Conservation (phyloP, 2,113 vertebrate genomes). For the Callithrix jacchus region DNA sequence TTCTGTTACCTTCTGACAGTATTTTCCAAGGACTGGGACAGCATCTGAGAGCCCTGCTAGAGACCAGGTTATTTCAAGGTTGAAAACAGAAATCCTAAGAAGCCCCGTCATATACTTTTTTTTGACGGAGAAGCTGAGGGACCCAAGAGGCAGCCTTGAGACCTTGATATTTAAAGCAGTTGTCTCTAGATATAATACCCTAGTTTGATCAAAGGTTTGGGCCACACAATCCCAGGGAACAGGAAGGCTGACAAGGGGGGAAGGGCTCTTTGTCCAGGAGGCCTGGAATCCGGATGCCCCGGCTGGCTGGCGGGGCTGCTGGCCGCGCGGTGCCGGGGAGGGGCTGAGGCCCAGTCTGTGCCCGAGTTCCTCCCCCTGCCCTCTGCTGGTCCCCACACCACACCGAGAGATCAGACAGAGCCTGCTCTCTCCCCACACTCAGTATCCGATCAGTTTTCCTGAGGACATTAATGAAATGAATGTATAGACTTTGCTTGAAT, state of each 20-base stretch:
- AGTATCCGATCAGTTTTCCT: background rate
- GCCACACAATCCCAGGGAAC: conserved; percentile 67
- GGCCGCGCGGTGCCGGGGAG: conserved; percentile 38
- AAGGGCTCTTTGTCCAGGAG: conserved; percentile 67
- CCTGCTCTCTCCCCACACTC: background rate
- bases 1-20: background rate
- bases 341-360: conserved; percentile 72
- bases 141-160: background rate
- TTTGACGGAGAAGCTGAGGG: background rate
- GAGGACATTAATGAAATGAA: background rate
- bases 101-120: background rate
- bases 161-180: conserved; percentile 62
- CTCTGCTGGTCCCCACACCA: conserved; percentile 55
- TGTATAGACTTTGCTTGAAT: background rate
- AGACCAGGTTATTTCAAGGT: background rate
- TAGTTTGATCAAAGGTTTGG: conserved; percentile 67
- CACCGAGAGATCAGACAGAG: conserved; percentile 4
- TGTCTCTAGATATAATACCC: conserved; percentile 62
- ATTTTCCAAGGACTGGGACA: background rate
- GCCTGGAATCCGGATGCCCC: conserved; percentile 82
- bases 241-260: conserved; percentile 57
- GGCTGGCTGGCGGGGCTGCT: conserved; percentile 29
- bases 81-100: background rate
- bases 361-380: conserved; percentile 40
- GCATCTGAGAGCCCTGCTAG: background rate